Conservation (phyloP, 1,140 invertebrate genomes). For the Wiebesia pumilae region DNA sequence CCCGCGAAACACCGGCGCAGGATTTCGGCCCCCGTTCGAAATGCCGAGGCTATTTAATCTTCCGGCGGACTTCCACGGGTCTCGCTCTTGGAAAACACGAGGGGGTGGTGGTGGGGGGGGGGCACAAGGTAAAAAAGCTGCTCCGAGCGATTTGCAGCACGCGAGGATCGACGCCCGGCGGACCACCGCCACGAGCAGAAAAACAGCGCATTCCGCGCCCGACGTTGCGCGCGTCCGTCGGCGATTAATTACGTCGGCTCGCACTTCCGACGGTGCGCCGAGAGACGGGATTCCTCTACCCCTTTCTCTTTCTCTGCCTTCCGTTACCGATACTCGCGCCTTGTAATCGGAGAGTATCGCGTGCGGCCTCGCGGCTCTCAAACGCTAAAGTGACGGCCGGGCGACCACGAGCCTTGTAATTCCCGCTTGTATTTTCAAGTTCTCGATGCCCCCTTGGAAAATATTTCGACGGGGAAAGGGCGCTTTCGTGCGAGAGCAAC, state of each 20-base stretch:
- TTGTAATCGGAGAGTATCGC: slow-evolving; percentile 27
- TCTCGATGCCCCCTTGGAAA: neutral
- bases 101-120: no score
- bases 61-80: neutral
- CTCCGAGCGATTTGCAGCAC: slow-evolving; percentile 21
- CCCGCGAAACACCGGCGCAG: no score
- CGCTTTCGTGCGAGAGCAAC: neutral
- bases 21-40: neutral
- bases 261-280: slow-evolving; percentile 22
- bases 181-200: slow-evolving; percentile 7
- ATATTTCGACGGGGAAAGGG: no score
- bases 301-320: neutral
- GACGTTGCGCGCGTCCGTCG: neutral
- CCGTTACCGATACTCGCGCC: neutral
- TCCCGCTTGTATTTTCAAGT: neutral
- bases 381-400: neutral
- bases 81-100: neutral
- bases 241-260: slow-evolving; percentile 35
- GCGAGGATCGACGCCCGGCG: slow-evolving; percentile 16
- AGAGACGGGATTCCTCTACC: neutral
- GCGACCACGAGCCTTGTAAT: neutral
- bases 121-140: neutral
- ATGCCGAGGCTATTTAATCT: neutral
- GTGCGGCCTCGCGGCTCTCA: neutral
- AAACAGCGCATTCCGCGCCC: neutral